Percentiles rank a stretch among this genome's conserved stretches.
Evolutionary conservation across 2,888 invertebrate species (phyloP).

Genomic region (Tupiocoris notatus): DNA sequence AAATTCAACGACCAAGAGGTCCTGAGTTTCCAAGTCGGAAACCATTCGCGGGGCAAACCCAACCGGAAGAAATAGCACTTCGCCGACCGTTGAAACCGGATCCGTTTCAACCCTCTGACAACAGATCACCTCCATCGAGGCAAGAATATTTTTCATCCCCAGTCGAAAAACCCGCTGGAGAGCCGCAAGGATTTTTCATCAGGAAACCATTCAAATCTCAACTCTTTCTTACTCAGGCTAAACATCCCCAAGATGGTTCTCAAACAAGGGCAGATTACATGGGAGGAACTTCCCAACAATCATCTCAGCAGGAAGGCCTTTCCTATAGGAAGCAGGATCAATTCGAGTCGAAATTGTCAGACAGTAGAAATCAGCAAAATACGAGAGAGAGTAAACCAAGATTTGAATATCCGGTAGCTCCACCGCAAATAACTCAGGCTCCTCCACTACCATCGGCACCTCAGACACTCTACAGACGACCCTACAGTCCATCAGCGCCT

Average conservation of each 20-base stretch:
- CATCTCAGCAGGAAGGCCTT: not conserved
- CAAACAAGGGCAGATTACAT: not conserved
- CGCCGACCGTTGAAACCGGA: constrained; percentile 1
- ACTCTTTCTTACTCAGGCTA: not conserved
- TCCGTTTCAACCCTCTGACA: not conserved
- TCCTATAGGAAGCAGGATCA: constrained; percentile 13
- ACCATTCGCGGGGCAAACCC: not conserved
- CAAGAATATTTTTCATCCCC: constrained; percentile 8
- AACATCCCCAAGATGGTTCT: not conserved
- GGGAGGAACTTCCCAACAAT: not conserved
- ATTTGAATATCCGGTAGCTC: constrained; percentile 10
- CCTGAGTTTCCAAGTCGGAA: constrained; percentile 8
- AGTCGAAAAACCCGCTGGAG: constrained; percentile 2
- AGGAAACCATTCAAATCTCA: constrained; percentile 26
- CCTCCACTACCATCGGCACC: constrained; percentile 23
- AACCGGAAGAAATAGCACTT: not conserved
- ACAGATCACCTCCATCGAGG: not conserved
- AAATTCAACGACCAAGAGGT: not conserved
- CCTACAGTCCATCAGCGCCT: constrained; percentile 11
- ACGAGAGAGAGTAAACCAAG: constrained; percentile 11
- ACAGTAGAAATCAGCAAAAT: not conserved
- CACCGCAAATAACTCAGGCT: constrained; percentile 32
- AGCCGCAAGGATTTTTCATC: constrained; percentile 25
- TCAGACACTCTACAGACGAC: constrained; percentile 18
- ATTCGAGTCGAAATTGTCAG: not conserved